These are phyloP conservation scores for Drosophila kepulauana DNA, from an alignment of 1,140 invertebrate genomes.

Conservation along the genomic window DNA sequence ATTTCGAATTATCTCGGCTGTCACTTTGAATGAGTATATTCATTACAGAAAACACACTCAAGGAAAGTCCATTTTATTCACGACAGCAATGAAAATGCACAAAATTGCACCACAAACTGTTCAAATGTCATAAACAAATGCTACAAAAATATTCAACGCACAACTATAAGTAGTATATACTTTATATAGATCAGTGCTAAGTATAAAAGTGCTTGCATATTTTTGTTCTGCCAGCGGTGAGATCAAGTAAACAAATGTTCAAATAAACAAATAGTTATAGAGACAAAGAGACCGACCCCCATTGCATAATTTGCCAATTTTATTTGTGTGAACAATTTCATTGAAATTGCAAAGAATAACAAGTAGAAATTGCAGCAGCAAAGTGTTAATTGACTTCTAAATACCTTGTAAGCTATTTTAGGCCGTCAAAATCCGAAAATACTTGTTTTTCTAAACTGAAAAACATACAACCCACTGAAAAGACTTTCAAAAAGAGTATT, in stretches of 20 bases:
- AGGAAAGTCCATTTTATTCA: conserved; percentile 42
- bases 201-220: conserved; percentile 69
- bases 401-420: conserved; percentile 13
- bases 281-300: not conserved
- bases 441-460: too few species aligned
- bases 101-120: conserved; percentile 3
- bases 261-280: conserved; percentile 24
- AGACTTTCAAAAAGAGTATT: too few species aligned
- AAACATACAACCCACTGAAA: too few species aligned
- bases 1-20: conserved; percentile 54
- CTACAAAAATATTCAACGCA: conserved; percentile 1
- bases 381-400: not conserved
- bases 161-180: conserved; percentile 1
- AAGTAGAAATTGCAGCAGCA: not conserved
- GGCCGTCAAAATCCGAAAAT: too few species aligned
- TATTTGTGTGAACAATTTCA: conserved; percentile 59
- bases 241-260: conserved; percentile 61
- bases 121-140: conserved; percentile 53
- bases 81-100: conserved; percentile 33
- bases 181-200: conserved; percentile 43
- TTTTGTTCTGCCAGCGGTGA: conserved; percentile 34
- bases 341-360: conserved; percentile 43
- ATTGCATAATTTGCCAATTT: conserved; percentile 68
- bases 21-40: conserved; percentile 68
- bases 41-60: conserved; percentile 48